Evolutionary conservation across 2,113 vertebrate genomes (phyloP), one percentile per base, ranked within the genome.

Genomic region (Orcinus orca): DNA sequence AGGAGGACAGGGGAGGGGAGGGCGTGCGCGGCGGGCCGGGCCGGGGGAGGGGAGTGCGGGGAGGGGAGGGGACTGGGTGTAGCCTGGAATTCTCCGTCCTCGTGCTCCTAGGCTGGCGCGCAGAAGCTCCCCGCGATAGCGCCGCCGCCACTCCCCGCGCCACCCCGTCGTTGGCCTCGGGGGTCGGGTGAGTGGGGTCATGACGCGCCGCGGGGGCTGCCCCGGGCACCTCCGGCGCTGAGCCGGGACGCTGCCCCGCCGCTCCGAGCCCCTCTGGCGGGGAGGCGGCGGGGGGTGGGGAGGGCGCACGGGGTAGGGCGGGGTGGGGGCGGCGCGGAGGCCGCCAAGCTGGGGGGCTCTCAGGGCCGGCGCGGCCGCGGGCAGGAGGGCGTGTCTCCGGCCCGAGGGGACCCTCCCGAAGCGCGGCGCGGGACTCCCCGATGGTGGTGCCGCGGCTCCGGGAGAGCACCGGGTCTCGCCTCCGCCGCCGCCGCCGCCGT

Each of bases 371-470:
- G 97, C 88, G 93, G 95, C 91, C 81, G 96, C 96, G 97, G 97
- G 97, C 98, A 90, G 97, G 97, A 98, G 98, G 97, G 97, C 98
- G 98, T 98, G 97, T 98, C 97, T 98, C 97, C 88, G 21, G 90
- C 97, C 90, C 50, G 93, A 95, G 97, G 97, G 97, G 97, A 96
- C 97, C 97, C 88, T 97, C 95, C 96, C 73, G 97, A 97, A 93
- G 96, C 94, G 97, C 83, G 94, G 98, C 97, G 96, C 92, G 98
- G 98, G 98, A 97, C 98, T 98, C 97, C 99, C 99, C 98, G 98
- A 99, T 99, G 99, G 99, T 99, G 98, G 98, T 98, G 98, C 98
- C 98, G 98, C 97, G 98, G 98, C 98, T 99, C 98, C 99, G 98
- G 99, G 99, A 99, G 99, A 99, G 99, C 99, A 99, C 99, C 97